phyloP scores from a whole-genome alignment of 2,113 vertebrate species.

The Carettochelys insculpta region DNA sequence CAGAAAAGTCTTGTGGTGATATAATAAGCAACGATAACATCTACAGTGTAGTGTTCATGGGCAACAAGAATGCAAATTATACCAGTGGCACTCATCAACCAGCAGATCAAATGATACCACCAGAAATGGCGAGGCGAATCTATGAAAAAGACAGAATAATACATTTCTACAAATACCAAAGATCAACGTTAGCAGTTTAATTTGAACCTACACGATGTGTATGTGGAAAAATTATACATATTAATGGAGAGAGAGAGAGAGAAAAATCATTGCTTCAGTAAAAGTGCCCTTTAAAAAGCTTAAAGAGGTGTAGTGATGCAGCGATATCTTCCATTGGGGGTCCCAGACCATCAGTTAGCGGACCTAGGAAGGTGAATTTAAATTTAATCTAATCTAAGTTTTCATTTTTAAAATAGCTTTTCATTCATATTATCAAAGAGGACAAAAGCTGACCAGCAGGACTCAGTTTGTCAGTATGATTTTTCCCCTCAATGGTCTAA shows the following conservation, averaged over 20 bases:
- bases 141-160: constrained; percentile 46
- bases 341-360: not conserved
- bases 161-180: not conserved
- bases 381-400: not conserved
- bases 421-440: not conserved
- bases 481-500: not conserved
- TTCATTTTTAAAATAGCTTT: not conserved
- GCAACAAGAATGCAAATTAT: constrained; percentile 94
- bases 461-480: not conserved
- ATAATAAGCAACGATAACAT: constrained; percentile 94
- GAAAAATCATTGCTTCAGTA: not conserved
- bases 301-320: not conserved
- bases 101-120: constrained; percentile 97
- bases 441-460: not conserved
- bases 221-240: not conserved
- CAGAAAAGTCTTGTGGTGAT: constrained; percentile 96
- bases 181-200: not conserved
- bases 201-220: not conserved
- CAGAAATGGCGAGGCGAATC: constrained; percentile 96
- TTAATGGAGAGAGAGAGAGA: not conserved
- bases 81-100: constrained; percentile 92
- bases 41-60: constrained; percentile 95
- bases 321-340: not conserved
- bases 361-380: not conserved
- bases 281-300: not conserved